These are phyloP conservation scores for Ridgeia piscesae DNA, from an alignment of 1,140 invertebrate genomes.

Conservation along the genomic window DNA sequence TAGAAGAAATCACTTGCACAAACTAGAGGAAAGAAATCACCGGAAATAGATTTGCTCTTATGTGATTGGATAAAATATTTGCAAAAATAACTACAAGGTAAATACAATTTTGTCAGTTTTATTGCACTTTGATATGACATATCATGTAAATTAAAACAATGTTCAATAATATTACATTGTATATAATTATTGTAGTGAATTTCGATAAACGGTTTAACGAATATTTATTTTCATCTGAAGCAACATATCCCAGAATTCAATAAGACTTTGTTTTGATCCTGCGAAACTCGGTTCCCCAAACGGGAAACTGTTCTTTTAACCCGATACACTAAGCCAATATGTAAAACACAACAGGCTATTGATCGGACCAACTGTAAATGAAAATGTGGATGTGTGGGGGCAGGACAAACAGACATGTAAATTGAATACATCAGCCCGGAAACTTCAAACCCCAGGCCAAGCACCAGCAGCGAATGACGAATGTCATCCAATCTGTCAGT, in stretches of 20 bases:
- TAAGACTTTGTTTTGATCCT: constrained; percentile 1
- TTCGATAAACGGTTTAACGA: not conserved
- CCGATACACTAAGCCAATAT: not conserved
- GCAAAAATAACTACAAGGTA: not conserved
- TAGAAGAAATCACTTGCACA: not conserved
- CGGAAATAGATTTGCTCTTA: not conserved
- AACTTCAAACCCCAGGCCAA: not conserved
- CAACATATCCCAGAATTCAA: not conserved
- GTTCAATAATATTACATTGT: not conserved
- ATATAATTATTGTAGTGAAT: not conserved
- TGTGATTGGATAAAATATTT: not conserved
- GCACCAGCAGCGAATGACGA: not conserved
- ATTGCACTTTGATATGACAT: not conserved
- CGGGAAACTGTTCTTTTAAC: not conserved
- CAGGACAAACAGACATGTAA: not conserved
- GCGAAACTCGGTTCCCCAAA: not conserved
- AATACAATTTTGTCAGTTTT: not conserved
- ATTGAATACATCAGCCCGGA: not conserved
- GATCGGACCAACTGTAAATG: not conserved
- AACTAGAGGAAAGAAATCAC: not conserved
- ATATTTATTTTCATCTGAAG: not conserved
- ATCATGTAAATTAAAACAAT: not conserved
- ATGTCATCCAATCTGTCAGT: not conserved
- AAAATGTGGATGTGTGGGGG: not conserved
- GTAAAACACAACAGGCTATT: not conserved